These are phyloP conservation scores for Phainopepla nitens DNA, from an alignment of 2,113 vertebrate species.

Conservation along the genomic window DNA sequence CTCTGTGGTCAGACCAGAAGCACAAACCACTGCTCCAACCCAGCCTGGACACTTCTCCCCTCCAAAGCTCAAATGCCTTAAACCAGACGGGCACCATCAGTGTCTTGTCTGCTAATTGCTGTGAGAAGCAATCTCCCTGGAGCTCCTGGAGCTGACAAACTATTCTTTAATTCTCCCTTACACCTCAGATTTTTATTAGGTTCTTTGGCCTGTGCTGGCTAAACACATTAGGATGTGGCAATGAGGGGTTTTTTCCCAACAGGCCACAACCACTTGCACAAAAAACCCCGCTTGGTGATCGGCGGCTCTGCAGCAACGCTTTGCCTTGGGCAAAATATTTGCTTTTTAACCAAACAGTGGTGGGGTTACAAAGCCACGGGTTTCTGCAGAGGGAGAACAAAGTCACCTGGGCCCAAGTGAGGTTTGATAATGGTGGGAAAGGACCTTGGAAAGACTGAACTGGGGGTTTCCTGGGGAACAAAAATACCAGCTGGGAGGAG, in stretches of 20 bases:
- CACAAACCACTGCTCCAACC: neutral
- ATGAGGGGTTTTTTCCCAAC: neutral
- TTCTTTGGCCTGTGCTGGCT: neutral
- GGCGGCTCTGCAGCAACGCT: accelerated
- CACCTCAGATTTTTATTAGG: neutral
- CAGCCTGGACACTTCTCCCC: accelerated
- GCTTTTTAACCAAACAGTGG: neutral
- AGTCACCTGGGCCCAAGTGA: accelerated
- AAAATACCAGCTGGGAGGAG: neutral
- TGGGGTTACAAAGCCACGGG: neutral
- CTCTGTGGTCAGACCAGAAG: neutral
- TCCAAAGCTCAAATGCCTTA: neutral
- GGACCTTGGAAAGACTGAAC: neutral
- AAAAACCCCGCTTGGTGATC: accelerated
- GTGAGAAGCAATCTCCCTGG: neutral
- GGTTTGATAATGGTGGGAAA: neutral
- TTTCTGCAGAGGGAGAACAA: neutral
- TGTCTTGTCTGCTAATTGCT: neutral
- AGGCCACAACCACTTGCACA: neutral
- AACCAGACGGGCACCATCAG: neutral
- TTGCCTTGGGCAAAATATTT: neutral
- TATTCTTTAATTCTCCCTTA: neutral
- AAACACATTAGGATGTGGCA: neutral
- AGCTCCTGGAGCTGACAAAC: neutral
- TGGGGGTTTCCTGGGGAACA: neutral